These are phyloP conservation scores for Leptopilina myrica DNA, from an alignment of 2,888 invertebrate genomes.

Conservation along the genomic window DNA sequence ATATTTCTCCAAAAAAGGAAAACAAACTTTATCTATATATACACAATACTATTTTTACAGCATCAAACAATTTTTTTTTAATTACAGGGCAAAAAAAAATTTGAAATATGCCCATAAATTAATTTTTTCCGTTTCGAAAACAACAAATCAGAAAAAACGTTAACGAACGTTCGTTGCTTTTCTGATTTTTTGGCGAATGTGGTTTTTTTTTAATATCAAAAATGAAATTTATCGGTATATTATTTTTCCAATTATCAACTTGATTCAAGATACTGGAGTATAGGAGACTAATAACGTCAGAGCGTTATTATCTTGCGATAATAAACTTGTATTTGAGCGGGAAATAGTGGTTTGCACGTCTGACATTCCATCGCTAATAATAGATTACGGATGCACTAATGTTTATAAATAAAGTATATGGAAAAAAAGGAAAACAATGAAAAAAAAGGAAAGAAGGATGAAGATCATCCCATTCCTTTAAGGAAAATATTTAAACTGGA, in stretches of 20 bases:
- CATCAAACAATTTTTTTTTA: no score
- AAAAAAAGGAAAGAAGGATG: neutral
- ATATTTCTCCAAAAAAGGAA: no score
- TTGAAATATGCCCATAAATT: no score
- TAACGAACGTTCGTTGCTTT: no score
- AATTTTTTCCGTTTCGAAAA: no score
- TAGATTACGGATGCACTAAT: slow-evolving; percentile 16
- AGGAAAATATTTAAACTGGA: no score
- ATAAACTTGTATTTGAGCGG: slow-evolving; percentile 27
- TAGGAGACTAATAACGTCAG: slow-evolving; percentile 6
- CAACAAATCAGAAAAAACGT: no score
- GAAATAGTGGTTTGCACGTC: slow-evolving; percentile 13
- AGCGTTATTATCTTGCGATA: slow-evolving; percentile 16
- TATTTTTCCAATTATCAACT: neutral
- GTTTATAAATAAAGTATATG: slow-evolving; percentile 14
- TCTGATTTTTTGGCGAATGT: no score
- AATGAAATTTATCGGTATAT: neutral
- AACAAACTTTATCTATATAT: no score
- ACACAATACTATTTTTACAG: no score
- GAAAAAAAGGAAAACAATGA: neutral
- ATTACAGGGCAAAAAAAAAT: no score
- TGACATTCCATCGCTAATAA: slow-evolving; percentile 29
- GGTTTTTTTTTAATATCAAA: neutral
- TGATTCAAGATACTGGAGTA: neutral
- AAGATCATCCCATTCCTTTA: neutral